These are phyloP conservation scores for Dynastes grantii DNA, from an alignment of 2,888 invertebrate species.

Conservation along the genomic window DNA sequence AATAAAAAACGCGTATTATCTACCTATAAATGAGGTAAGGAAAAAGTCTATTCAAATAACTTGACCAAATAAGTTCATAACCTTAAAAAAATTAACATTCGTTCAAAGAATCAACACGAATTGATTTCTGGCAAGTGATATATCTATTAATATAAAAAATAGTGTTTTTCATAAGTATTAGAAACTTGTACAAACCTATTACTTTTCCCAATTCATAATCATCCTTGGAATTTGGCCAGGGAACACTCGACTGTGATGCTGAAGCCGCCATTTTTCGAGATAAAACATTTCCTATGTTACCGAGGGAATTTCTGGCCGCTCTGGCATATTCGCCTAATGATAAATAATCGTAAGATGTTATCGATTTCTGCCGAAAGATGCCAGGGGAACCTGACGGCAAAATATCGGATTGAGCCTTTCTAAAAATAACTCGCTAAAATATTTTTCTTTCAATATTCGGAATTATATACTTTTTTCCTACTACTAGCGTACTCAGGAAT, in stretches of 20 bases:
- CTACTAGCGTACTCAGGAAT: conserved; percentile 67
- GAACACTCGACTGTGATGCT: conserved; percentile 71
- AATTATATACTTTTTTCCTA: conserved; percentile 68
- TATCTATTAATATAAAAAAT: not conserved
- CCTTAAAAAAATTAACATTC: conserved; percentile 47
- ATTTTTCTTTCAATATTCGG: conserved; percentile 43
- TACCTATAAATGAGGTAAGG: conserved; percentile 1
- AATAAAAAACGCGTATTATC: not conserved
- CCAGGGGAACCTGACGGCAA: conserved; percentile 76
- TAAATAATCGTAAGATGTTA: conserved; percentile 68
- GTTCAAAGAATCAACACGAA: not conserved
- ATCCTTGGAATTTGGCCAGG: conserved; percentile 93
- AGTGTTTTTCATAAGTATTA: not conserved
- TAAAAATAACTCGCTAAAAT: conserved; percentile 61
- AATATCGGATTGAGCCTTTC: conserved; percentile 77
- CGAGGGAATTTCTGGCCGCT: conserved; percentile 69
- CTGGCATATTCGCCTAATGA: conserved; percentile 68
- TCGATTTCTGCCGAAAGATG: conserved; percentile 70
- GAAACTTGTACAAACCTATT: conserved; percentile 80
- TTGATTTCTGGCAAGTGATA: conserved; percentile 16
- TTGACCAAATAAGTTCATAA: conserved; percentile 52
- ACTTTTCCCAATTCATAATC: conserved; percentile 95
- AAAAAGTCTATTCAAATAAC: conserved; percentile 35
- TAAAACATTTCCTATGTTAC: conserved; percentile 73
- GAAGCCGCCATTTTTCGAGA: conserved; percentile 77